phyloP scores from a whole-genome alignment of 2,888 invertebrate species.

The Boloria euphrosyne region DNA sequence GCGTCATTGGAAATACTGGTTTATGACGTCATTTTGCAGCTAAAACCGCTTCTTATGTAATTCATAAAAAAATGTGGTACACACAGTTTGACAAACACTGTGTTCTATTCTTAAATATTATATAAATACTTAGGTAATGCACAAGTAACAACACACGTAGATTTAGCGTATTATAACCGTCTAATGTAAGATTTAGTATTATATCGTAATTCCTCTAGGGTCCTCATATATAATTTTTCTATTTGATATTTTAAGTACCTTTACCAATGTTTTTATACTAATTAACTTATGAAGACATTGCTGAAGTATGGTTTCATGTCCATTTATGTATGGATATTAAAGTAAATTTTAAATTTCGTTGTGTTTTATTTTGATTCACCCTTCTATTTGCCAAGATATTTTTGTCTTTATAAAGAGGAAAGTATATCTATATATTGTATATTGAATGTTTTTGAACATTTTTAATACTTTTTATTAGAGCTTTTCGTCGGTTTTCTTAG shows the following conservation, averaged over 20 bases:
- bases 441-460: too few species aligned
- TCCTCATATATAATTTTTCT: slow-evolving; percentile 70
- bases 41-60: background rate
- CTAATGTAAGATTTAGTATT: slow-evolving; percentile 63
- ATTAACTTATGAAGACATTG: slow-evolving; percentile 65
- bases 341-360: slow-evolving; percentile 62
- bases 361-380: slow-evolving; percentile 44
- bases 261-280: slow-evolving; percentile 70
- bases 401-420: too few species aligned
- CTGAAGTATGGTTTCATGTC: slow-evolving; percentile 70
- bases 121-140: slow-evolving; percentile 40
- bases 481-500: too few species aligned
- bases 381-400: slow-evolving; percentile 44
- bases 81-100: slow-evolving; percentile 34
- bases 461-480: too few species aligned
- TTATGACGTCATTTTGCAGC: slow-evolving; percentile 9
- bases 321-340: slow-evolving; percentile 76
- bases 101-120: slow-evolving; percentile 30
- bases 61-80: slow-evolving; percentile 17
- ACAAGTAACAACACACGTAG: slow-evolving; percentile 43
- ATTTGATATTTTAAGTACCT: slow-evolving; percentile 66
- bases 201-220: slow-evolving; percentile 65
- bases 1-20: background rate
- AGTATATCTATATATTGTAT: too few species aligned
- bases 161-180: slow-evolving; percentile 60